These are phyloP conservation scores for Oncorhynchus nerka DNA, from an alignment of 2,113 vertebrate genomes.

Conservation along the genomic window DNA sequence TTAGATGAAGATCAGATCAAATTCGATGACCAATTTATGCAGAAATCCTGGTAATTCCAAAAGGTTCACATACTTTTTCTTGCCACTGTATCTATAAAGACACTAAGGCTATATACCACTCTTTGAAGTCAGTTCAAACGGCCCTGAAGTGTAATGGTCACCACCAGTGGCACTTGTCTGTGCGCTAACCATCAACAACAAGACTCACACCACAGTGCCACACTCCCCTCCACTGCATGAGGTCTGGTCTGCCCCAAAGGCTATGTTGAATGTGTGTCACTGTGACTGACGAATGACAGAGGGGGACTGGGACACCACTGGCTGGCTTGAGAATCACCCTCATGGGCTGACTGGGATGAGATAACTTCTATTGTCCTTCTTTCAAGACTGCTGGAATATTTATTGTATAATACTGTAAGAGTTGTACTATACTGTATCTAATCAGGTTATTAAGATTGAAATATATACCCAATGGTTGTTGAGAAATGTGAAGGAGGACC, in stretches of 20 bases:
- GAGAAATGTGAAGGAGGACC: neutral
- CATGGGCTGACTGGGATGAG: neutral
- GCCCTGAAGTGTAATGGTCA: neutral
- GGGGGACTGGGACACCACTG: neutral
- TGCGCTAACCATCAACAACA: neutral
- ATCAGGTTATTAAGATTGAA: neutral
- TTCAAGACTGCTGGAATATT: neutral
- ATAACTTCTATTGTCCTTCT: too few relatives aligned
- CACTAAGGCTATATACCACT: neutral
- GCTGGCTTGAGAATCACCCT: too few relatives aligned
- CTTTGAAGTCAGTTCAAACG: conserved; percentile 6
- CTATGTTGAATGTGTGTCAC: neutral
- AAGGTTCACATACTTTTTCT: too few relatives aligned
- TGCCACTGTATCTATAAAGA: neutral
- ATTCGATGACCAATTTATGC: too few relatives aligned
- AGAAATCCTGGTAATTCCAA: too few relatives aligned
- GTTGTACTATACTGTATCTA: neutral
- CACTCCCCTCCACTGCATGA: neutral
- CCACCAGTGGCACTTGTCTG: neutral
- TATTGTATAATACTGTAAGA: neutral
- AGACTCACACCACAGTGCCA: neutral
- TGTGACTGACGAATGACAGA: neutral
- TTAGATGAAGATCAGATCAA: too few relatives aligned
- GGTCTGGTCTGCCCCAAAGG: neutral
- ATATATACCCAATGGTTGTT: neutral